Conservation (phyloP, 2,888 invertebrate species). For the Chaetogeoica ovagalla region DNA sequence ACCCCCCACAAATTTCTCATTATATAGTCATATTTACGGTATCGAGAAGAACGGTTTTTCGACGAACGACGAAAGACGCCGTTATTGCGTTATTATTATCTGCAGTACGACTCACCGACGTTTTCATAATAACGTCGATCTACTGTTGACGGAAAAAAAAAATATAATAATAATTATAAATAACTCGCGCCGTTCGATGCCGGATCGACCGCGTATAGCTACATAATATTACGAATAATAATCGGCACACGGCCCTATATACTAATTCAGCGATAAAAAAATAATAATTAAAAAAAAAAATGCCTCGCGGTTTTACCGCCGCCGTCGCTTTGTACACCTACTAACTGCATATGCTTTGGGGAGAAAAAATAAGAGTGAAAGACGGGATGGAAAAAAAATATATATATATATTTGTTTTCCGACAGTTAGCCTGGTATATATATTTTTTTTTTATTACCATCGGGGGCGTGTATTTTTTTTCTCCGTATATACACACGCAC, state of each 20-base stretch:
- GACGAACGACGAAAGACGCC: no score
- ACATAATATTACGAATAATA: no score
- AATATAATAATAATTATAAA: no score
- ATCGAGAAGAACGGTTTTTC: no score
- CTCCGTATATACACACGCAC: not conserved
- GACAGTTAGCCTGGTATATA: slow-evolving; percentile 32
- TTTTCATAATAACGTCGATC: no score
- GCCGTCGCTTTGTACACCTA: not conserved
- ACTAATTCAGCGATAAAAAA: slow-evolving; percentile 31
- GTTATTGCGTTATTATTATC: no score
- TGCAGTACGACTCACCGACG: no score
- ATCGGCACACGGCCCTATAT: not conserved
- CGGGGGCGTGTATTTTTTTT: slow-evolving; percentile 25
- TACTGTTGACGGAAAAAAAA: no score
- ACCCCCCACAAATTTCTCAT: no score
- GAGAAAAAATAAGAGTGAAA: not conserved
- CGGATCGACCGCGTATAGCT: no score
- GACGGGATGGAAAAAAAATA: not conserved
- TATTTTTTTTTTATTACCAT: slow-evolving; percentile 41
- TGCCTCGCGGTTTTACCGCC: not conserved
- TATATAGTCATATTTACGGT: no score
- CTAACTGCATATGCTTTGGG: not conserved
- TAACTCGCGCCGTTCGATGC: no score
- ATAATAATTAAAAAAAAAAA: not conserved
- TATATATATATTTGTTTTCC: slow-evolving; percentile 38